Percentiles rank a stretch among this genome's conserved stretches.
These are phyloP conservation scores for Galaxias olidus DNA, from an alignment of 2,797 vertebrate species.

Conservation along the genomic window DNA sequence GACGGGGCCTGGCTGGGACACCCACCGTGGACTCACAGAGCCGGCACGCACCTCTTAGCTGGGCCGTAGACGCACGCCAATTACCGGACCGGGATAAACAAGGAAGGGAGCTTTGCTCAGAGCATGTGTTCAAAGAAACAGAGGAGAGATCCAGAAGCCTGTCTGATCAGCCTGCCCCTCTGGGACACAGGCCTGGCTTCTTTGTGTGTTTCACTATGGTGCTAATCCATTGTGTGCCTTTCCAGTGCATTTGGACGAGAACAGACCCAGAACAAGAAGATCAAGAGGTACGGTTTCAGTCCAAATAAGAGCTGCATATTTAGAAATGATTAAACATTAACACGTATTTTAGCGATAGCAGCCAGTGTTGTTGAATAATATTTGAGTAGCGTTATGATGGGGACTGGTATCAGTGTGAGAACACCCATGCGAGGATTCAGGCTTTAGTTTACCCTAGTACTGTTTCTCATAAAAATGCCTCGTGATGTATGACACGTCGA, in stretches of 20 bases:
- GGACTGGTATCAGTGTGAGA: no score
- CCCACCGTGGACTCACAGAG: background rate
- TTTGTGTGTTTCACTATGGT: constrained; percentile 64
- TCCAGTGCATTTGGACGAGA: constrained; percentile 79
- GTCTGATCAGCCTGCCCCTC: no score
- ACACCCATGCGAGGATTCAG: no score
- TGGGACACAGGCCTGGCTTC: constrained; percentile 20
- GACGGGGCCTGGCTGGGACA: constrained; percentile 30
- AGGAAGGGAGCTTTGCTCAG: constrained; percentile 14
- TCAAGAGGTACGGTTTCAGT: constrained; percentile 78
- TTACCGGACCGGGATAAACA: constrained; percentile 23
- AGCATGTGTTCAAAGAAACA: constrained; percentile 39
- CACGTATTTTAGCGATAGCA: no score
- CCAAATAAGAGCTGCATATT: no score
- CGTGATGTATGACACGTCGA: constrained; percentile 19
- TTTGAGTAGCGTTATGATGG: no score
- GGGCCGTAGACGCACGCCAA: no score
- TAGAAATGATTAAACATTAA: no score
- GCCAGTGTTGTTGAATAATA: no score
- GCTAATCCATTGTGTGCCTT: constrained; percentile 77
- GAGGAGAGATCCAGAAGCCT: constrained; percentile 2
- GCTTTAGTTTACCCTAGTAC: no score
- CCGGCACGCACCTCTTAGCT: constrained; percentile 22
- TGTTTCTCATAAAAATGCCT: no score
- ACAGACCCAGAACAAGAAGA: constrained; percentile 64